Evolutionary conservation across 2,113 vertebrate species (phyloP).

Genomic region (Gopherus evgoodei): DNA sequence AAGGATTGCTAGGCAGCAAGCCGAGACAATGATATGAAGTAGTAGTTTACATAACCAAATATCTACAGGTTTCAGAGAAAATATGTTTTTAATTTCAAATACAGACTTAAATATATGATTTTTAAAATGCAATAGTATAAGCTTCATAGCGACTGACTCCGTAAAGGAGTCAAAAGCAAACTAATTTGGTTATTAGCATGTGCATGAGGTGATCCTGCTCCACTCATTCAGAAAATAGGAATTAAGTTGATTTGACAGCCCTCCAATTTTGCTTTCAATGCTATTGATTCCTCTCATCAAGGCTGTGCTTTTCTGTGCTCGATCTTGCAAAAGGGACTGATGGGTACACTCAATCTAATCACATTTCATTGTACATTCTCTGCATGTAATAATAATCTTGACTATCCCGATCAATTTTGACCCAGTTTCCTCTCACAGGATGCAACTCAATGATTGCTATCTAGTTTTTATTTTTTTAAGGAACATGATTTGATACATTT

Average conservation of each 20-base stretch:
- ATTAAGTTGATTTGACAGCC: conserved; percentile 84
- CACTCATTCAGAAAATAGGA: conserved; percentile 80
- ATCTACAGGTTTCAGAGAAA: background rate
- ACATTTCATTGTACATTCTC: conserved; percentile 77
- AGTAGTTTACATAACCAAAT: background rate
- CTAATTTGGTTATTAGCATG: conserved; percentile 82
- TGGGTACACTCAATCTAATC: conserved; percentile 73
- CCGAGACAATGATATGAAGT: background rate
- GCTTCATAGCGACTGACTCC: conserved; percentile 17
- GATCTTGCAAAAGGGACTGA: conserved; percentile 74
- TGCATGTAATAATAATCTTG: conserved; percentile 78
- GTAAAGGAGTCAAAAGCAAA: conserved; percentile 65
- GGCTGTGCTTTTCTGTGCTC: conserved; percentile 67
- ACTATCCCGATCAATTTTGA: conserved; percentile 77
- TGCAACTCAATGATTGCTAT: conserved; percentile 64
- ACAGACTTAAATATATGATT: background rate
- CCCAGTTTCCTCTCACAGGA: conserved; percentile 72
- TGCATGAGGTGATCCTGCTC: conserved; percentile 68
- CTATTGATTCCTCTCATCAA: conserved; percentile 82
- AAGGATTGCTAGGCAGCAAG: background rate
- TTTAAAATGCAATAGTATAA: conserved; percentile 6
- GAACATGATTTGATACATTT: background rate
- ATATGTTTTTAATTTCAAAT: background rate
- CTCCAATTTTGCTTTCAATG: conserved; percentile 85
- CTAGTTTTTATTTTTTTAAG: conserved; percentile 32